Percentiles rank a stretch among this genome's conserved stretches.
These are phyloP conservation scores for Mesoclemmys tuberculata DNA, from an alignment of 2,113 vertebrate species.

Conservation along the genomic window DNA sequence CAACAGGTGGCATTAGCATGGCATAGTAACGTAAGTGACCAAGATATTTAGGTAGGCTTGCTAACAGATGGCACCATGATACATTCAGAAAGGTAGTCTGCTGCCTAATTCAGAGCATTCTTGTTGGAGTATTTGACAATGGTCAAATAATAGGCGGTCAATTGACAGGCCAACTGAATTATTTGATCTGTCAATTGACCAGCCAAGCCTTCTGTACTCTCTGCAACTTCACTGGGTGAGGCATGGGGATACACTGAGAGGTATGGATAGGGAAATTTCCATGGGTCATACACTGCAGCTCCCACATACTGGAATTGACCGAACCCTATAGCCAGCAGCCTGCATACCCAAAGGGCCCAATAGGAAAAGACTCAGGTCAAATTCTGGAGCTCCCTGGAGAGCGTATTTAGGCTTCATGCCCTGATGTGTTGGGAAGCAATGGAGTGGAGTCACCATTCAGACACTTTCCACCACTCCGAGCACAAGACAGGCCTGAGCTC, in stretches of 20 bases:
- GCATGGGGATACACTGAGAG: not conserved
- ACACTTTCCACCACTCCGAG: not conserved
- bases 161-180: not conserved
- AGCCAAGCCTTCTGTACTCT: not conserved
- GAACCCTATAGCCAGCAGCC: not conserved
- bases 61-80: not conserved
- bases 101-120: not conserved
- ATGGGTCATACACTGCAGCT: not conserved
- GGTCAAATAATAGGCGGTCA: not conserved
- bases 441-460: not conserved
- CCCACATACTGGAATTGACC: not conserved
- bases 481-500: not conserved
- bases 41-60: not conserved
- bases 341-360: fast-evolving
- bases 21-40: not conserved
- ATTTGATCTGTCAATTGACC: not conserved
- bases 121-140: not conserved
- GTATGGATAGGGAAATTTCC: not conserved
- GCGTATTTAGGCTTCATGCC: not conserved
- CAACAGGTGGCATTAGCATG: not conserved
- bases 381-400: not conserved
- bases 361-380: not conserved
- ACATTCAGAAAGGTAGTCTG: not conserved
- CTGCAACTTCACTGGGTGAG: not conserved
- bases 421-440: not conserved